Percentiles rank a stretch among this genome's conserved stretches.
phyloP scores from a whole-genome alignment of 1,140 invertebrate genomes.

The Penaeus vannamei region DNA sequence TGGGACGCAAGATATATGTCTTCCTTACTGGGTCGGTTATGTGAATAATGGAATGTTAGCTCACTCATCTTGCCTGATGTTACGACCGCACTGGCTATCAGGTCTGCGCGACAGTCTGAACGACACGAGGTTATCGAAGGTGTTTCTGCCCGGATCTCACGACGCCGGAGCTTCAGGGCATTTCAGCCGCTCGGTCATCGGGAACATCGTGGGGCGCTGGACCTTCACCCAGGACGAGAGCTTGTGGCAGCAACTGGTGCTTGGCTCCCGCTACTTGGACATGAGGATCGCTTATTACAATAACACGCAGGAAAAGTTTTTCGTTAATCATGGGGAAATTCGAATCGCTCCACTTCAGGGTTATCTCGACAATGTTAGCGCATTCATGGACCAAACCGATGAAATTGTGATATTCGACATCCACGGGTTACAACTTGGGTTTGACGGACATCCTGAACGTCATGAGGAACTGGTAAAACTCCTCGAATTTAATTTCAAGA shows the following conservation, averaged over 20 bases:
- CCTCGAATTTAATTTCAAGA: conserved; percentile 74
- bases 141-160: conserved; percentile 79
- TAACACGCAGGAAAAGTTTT: conserved; percentile 68
- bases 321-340: conserved; percentile 69
- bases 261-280: conserved; percentile 70
- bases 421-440: conserved; percentile 69
- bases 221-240: conserved; percentile 69
- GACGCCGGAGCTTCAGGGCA: conserved; percentile 77
- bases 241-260: conserved; percentile 70
- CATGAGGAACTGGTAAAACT: conserved; percentile 74
- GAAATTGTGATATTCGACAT: conserved; percentile 71
- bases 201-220: conserved; percentile 57
- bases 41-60: conserved; percentile 60
- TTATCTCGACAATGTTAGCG: conserved; percentile 68
- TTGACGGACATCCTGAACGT: conserved; percentile 68
- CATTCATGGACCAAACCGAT: conserved; percentile 69
- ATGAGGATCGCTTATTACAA: conserved; percentile 69
- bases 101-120: conserved; percentile 71
- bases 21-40: conserved; percentile 71
- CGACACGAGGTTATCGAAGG: conserved; percentile 71
- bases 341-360: conserved; percentile 67
- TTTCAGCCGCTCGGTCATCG: conserved; percentile 70
- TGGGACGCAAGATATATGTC: conserved; percentile 65
- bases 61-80: conserved; percentile 72
- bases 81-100: conserved; percentile 78